These are phyloP conservation scores for Poeciliopsis presidionis DNA, from an alignment of 2,797 vertebrate species.

Conservation along the genomic window DNA sequence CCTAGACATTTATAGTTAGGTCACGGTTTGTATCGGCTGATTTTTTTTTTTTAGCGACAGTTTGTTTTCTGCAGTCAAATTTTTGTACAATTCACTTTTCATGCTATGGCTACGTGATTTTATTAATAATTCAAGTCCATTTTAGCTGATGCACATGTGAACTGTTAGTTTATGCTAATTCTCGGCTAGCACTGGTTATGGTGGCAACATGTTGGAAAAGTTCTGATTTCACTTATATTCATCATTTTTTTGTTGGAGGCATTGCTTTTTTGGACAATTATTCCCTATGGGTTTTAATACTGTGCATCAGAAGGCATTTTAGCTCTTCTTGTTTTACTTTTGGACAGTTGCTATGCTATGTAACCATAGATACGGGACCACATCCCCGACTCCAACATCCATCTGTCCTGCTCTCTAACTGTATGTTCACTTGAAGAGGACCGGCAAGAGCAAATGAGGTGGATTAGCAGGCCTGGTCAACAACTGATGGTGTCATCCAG, in stretches of 20 bases:
- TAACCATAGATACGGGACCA: not conserved
- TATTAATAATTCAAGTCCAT: slow-evolving; percentile 31
- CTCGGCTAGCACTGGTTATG: not conserved
- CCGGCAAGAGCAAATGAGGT: no score
- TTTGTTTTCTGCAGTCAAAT: not conserved
- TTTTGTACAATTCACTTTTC: not conserved
- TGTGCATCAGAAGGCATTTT: no score
- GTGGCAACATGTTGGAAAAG: not conserved
- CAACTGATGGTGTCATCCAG: no score
- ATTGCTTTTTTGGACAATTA: not conserved
- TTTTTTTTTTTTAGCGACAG: not conserved
- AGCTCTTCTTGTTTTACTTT: not conserved
- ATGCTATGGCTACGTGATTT: not conserved
- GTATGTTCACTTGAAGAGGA: no score
- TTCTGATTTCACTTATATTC: not conserved
- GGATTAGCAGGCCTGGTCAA: no score
- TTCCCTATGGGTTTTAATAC: not conserved
- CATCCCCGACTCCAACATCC: not conserved
- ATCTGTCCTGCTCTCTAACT: no score
- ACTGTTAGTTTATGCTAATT: not conserved
- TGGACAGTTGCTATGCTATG: not conserved
- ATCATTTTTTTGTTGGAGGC: not conserved
- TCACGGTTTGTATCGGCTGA: not conserved
- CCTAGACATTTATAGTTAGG: not conserved
- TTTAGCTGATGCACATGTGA: slow-evolving; percentile 41